Percentiles rank a stretch among this genome's conserved stretches.
Evolutionary conservation across 2,113 vertebrate genomes (phyloP).

Genomic region (Chelonoidis abingdonii): DNA sequence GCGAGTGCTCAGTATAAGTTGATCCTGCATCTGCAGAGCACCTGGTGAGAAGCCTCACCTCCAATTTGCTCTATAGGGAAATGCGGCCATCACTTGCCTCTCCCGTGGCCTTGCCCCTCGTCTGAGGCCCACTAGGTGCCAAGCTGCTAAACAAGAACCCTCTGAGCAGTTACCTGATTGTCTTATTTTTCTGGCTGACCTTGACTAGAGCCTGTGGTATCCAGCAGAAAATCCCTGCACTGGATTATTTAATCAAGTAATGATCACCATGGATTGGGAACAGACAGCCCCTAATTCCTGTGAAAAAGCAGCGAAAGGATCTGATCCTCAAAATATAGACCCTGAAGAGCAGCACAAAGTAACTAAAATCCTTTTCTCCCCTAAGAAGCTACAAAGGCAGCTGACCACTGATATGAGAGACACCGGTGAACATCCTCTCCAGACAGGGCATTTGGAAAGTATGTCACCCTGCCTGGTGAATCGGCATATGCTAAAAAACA

Average conservation of each 20-base stretch:
- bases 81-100: neutral
- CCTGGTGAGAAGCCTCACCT: neutral
- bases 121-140: neutral
- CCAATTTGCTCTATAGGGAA: neutral
- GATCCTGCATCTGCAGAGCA: neutral
- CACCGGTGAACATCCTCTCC: neutral
- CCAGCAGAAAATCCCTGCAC: neutral
- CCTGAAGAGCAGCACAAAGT: neutral
- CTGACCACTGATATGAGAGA: neutral
- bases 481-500: neutral
- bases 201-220: neutral
- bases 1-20: neutral
- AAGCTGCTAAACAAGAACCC: neutral
- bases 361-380: neutral
- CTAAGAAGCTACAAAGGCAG: neutral
- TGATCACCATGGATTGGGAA: neutral
- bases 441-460: neutral
- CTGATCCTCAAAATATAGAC: too few species aligned
- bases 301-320: neutral
- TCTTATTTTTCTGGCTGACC: neutral
- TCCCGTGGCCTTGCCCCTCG: neutral
- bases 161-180: neutral
- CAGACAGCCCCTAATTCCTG: neutral
- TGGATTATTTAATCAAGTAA: neutral
- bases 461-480: neutral